Conservation (phyloP, 2,797 vertebrate species). For the Acrossocheilus fasciatus region DNA sequence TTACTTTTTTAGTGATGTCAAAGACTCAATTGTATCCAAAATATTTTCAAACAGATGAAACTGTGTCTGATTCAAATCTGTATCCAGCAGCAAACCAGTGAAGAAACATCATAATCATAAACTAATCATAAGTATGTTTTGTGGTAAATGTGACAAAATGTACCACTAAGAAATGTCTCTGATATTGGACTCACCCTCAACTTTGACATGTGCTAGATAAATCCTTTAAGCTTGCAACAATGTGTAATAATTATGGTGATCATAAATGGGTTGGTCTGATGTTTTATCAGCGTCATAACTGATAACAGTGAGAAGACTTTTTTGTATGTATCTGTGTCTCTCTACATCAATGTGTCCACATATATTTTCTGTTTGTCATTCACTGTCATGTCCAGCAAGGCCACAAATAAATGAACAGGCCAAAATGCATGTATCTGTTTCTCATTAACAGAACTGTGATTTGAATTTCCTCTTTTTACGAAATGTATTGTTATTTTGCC, state of each 20-base stretch:
- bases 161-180: not conserved
- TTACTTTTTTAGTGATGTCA: not conserved
- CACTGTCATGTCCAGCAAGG: not conserved
- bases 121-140: not conserved
- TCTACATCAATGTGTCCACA: not conserved
- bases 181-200: not conserved
- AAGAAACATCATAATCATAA: not conserved
- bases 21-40: not conserved
- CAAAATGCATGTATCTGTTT: not conserved
- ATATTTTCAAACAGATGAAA: not conserved
- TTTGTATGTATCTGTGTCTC: not conserved
- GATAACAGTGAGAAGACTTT: not conserved
- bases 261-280: constrained; percentile 29
- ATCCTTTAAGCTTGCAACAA: not conserved
- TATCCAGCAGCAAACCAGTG: not conserved
- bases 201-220: constrained; percentile 2
- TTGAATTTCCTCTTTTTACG: not conserved
- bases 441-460: not conserved
- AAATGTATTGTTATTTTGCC: not conserved
- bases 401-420: not conserved
- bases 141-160: not conserved
- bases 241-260: constrained; percentile 13
- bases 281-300: constrained; percentile 16
- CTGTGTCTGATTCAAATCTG: not conserved
- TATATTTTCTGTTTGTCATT: not conserved